phyloP scores from a whole-genome alignment of 2,113 vertebrate genomes.

The Strix aluco region DNA sequence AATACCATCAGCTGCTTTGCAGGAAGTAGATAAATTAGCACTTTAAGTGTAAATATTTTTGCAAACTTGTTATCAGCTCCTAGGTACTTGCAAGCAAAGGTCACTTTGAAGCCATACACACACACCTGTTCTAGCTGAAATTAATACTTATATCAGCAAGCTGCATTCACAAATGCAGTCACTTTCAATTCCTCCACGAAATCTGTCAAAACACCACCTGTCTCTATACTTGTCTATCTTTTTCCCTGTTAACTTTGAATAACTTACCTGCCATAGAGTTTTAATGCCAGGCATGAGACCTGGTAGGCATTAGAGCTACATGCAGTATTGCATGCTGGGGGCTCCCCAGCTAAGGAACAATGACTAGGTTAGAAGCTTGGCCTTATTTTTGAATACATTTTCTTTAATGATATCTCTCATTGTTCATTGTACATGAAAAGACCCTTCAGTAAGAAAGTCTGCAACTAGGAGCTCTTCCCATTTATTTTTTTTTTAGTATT shows the following conservation, averaged over 20 bases:
- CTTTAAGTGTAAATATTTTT: not conserved
- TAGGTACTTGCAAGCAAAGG: not conserved
- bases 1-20: not conserved
- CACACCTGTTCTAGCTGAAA: not conserved
- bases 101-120: accelerated
- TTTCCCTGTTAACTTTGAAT: not conserved
- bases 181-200: not conserved
- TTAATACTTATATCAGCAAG: not conserved
- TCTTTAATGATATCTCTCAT: not conserved
- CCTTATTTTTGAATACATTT: not conserved
- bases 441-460: not conserved
- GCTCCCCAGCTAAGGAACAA: not conserved
- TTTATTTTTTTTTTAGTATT: not conserved
- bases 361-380: not conserved
- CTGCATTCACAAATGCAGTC: not conserved
- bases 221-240: not conserved
- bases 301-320: not conserved
- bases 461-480: not conserved
- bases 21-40: not conserved
- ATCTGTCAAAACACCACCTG: not conserved
- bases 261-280: not conserved
- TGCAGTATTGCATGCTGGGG: not conserved
- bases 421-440: not conserved
- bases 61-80: not conserved
- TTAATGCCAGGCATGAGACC: not conserved